Evolutionary conservation across 2,797 vertebrate species (phyloP).

Genomic region (Poliocrania exsul): DNA sequence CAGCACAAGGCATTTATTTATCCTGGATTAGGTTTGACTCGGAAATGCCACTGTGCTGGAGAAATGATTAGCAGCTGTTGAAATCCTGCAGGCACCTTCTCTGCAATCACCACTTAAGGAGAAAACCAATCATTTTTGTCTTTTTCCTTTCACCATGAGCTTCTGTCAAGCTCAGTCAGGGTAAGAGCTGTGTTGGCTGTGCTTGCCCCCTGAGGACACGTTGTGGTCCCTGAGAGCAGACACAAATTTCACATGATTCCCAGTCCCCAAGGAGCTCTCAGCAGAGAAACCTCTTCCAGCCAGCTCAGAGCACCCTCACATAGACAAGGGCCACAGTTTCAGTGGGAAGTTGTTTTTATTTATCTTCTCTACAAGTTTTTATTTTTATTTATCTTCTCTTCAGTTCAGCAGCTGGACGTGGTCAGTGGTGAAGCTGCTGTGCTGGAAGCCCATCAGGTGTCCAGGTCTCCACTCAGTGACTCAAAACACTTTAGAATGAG

Average conservation of each 20-base stretch:
- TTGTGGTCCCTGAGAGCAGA: neutral
- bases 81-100: conserved; percentile 36
- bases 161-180: neutral
- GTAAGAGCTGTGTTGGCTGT: neutral
- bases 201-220: neutral
- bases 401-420: neutral
- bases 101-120: conserved; percentile 4
- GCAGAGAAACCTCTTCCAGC: neutral
- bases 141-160: neutral
- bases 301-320: neutral
- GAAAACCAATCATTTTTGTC: conserved; percentile 9
- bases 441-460: neutral
- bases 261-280: neutral
- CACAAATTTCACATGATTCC: neutral
- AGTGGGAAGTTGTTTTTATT: neutral
- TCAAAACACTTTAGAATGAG: neutral
- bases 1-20: conserved; percentile 22
- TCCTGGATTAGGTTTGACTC: conserved; percentile 36
- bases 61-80: conserved; percentile 52
- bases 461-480: neutral
- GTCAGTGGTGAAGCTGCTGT: neutral
- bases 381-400: neutral
- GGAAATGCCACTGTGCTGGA: conserved; percentile 31
- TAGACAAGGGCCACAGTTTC: neutral
- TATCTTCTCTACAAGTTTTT: neutral